phyloP scores from a whole-genome alignment of 1,140 invertebrate genomes.

The Lepidurus arcticus region DNA sequence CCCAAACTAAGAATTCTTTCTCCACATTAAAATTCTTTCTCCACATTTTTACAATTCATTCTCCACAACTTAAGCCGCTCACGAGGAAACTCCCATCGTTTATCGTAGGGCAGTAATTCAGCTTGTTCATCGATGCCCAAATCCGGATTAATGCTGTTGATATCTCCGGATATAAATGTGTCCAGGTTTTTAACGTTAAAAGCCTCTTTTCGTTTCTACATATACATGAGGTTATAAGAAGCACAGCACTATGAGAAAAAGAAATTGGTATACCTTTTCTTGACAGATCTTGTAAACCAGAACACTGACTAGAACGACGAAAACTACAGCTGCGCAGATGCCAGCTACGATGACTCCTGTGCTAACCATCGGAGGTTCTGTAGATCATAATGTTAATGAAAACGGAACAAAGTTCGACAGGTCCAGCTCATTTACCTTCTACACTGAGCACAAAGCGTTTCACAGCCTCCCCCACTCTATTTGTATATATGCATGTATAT shows the following conservation, averaged over 20 bases:
- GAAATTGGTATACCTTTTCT: constrained; percentile 49
- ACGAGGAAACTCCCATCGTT: too few relatives aligned
- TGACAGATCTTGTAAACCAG: constrained; percentile 50
- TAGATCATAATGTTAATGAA: constrained; percentile 43
- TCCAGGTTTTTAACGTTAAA: constrained; percentile 37
- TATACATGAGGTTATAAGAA: not conserved
- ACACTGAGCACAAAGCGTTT: constrained; percentile 25
- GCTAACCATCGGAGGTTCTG: constrained; percentile 32
- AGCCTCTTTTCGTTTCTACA: constrained; percentile 34
- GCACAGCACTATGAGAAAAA: constrained; percentile 2
- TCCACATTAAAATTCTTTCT: too few relatives aligned
- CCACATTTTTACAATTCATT: too few relatives aligned
- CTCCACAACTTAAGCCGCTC: constrained; percentile 65
- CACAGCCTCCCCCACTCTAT: constrained; percentile 23
- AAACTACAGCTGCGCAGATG: constrained; percentile 45
- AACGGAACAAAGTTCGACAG: constrained; percentile 42
- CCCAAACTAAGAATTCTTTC: not conserved
- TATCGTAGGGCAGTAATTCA: constrained; percentile 80
- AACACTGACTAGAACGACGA: constrained; percentile 47
- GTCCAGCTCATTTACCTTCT: constrained; percentile 41
- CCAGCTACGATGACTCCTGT: constrained; percentile 31
- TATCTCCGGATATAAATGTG: constrained; percentile 69
- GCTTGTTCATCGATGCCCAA: constrained; percentile 84
- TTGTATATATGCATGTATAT: not conserved
- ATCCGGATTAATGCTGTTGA: constrained; percentile 78